These are phyloP conservation scores for Pithys albifrons DNA, from an alignment of 2,113 vertebrate species.

Conservation along the genomic window DNA sequence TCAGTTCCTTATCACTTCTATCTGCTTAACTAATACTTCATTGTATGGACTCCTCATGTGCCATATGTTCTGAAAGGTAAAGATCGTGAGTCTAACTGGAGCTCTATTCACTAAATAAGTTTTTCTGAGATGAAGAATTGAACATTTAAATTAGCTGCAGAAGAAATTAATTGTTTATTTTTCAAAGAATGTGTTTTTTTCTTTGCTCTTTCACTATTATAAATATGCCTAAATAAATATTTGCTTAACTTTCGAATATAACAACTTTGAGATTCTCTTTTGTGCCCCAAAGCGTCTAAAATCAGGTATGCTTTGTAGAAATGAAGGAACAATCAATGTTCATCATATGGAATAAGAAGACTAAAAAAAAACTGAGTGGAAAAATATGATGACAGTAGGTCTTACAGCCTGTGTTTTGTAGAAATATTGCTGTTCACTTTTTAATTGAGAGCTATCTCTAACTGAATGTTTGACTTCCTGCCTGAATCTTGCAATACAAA, in stretches of 20 bases:
- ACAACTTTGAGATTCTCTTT: background rate
- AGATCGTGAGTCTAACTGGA: accelerated
- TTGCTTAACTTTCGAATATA: background rate
- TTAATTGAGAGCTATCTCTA: background rate
- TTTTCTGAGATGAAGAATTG: background rate
- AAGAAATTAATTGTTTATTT: background rate
- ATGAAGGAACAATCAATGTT: background rate
- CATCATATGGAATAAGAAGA: background rate
- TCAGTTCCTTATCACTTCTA: background rate
- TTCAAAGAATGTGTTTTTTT: background rate
- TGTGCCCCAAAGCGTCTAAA: background rate
- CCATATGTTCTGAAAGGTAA: background rate
- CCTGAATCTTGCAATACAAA: background rate
- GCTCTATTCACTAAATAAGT: background rate
- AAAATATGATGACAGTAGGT: background rate
- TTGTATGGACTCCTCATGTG: background rate
- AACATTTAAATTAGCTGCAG: background rate
- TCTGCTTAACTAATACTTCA: background rate
- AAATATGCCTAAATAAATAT: background rate
- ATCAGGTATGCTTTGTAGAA: background rate
- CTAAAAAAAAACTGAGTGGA: background rate
- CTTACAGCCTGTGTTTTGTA: background rate
- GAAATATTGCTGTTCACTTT: background rate
- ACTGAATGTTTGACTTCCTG: background rate
- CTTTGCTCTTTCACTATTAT: background rate